These are phyloP conservation scores for Siniperca scherzeri DNA, from an alignment of 2,797 vertebrate species.

Conservation along the genomic window DNA sequence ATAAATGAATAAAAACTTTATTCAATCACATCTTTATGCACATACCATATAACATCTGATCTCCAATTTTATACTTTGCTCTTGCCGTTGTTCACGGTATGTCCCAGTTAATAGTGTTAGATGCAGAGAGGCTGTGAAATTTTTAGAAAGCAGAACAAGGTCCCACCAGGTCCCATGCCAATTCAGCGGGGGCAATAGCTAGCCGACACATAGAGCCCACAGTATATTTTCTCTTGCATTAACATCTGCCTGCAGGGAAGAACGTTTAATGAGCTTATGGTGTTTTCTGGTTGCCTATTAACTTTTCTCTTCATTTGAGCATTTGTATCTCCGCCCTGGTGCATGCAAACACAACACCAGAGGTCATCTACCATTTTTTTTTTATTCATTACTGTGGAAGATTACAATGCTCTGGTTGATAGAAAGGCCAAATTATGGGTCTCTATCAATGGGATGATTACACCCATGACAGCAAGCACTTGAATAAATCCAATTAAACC, in stretches of 20 bases:
- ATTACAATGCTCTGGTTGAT: constrained; percentile 15
- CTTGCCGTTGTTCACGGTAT: constrained; percentile 4
- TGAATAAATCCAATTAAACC: constrained; percentile 46
- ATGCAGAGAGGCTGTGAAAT: constrained; percentile 25
- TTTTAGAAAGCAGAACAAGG: constrained; percentile 29
- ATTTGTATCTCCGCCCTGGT: constrained; percentile 13
- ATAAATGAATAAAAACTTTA: not conserved
- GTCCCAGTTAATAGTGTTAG: not conserved
- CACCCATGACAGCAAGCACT: not conserved
- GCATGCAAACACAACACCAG: not conserved
- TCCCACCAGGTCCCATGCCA: constrained; percentile 17
- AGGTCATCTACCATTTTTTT: constrained; percentile 13
- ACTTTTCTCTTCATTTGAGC: constrained; percentile 27
- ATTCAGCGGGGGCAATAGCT: constrained; percentile 14
- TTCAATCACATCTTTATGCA: not conserved
- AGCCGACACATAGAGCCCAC: constrained; percentile 23
- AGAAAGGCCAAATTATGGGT: constrained; percentile 7
- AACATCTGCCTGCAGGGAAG: constrained; percentile 30
- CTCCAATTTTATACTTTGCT: not conserved
- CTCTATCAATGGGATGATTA: constrained; percentile 1
- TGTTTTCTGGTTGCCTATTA: constrained; percentile 49
- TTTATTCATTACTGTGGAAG: constrained; percentile 17
- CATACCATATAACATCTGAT: not conserved
- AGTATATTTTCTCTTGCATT: constrained; percentile 9
- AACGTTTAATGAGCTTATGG: constrained; percentile 54